phyloP scores from a whole-genome alignment of 2,797 vertebrate genomes.

The Pteronotus mesoamericanus region DNA sequence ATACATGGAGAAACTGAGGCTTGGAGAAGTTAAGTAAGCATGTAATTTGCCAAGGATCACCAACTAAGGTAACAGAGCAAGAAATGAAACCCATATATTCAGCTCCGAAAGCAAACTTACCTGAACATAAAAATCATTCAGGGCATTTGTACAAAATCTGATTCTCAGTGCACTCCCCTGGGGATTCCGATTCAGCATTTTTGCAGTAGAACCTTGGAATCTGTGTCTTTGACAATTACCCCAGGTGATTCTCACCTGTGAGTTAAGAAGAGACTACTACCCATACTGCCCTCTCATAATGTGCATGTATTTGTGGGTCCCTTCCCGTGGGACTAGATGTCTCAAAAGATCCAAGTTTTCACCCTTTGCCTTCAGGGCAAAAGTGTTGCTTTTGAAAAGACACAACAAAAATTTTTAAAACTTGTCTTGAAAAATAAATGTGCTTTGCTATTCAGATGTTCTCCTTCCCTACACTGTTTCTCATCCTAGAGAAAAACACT shows the following conservation, averaged over 20 bases:
- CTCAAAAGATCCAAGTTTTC: not conserved
- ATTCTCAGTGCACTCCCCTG: not conserved
- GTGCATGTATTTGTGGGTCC: not conserved
- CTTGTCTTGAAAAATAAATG: constrained; percentile 31
- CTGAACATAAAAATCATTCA: not conserved
- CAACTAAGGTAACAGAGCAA: not conserved
- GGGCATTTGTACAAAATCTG: not conserved
- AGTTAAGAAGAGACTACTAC: not conserved
- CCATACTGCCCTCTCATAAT: not conserved
- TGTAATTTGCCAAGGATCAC: not conserved
- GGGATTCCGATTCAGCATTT: not conserved
- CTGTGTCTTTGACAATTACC: not conserved
- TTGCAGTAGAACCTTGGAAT: not conserved
- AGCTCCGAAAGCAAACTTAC: not conserved
- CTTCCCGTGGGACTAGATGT: not conserved
- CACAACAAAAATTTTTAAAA: constrained; percentile 8
- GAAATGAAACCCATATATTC: not conserved
- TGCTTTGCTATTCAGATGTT: not conserved
- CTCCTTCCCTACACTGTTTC: constrained; percentile 30
- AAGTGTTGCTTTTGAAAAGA: constrained; percentile 13
- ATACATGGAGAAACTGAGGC: not conserved
- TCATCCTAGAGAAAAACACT: constrained; percentile 42
- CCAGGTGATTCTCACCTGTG: not conserved
- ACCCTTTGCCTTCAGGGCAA: not conserved
- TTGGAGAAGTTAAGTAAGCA: not conserved